Conservation (phyloP, 2,797 vertebrate species). For the Epinephelus coioides region DNA sequence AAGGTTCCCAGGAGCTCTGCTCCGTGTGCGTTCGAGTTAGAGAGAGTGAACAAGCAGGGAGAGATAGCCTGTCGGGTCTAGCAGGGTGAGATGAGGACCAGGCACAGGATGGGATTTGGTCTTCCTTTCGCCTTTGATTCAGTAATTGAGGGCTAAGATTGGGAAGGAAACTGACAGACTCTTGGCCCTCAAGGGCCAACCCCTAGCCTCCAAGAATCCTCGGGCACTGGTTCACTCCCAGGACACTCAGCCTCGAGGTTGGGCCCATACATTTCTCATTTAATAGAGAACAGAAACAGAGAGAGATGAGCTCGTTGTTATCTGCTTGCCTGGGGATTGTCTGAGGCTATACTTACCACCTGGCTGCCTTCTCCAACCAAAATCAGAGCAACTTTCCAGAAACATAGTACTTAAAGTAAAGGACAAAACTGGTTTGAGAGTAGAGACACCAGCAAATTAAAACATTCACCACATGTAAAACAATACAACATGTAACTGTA, state of each 20-base stretch:
- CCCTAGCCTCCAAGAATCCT: slow-evolving; percentile 47
- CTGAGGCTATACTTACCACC: slow-evolving; percentile 47
- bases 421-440: background rate
- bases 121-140: slow-evolving; percentile 72
- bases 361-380: slow-evolving; percentile 41
- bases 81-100: slow-evolving; percentile 67
- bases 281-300: slow-evolving; percentile 56
- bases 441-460: background rate
- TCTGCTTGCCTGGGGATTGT: slow-evolving; percentile 54
- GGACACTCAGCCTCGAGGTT: slow-evolving; percentile 27
- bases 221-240: slow-evolving; percentile 47
- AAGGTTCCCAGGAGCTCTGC: slow-evolving; percentile 67
- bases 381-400: slow-evolving; percentile 31
- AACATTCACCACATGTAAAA: too few relatives aligned
- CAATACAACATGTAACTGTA: too few relatives aligned
- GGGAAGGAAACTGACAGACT: slow-evolving; percentile 67
- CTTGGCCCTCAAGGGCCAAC: slow-evolving; percentile 57
- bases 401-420: slow-evolving; percentile 27
- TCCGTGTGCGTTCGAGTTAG: slow-evolving; percentile 59
- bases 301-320: slow-evolving; percentile 62
- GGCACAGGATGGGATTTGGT: slow-evolving; percentile 64
- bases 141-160: slow-evolving; percentile 78
- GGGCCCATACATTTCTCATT: slow-evolving; percentile 64
- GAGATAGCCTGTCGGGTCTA: slow-evolving; percentile 61
- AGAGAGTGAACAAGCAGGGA: slow-evolving; percentile 57